Evolutionary conservation across 2,888 invertebrate genomes (phyloP), one percentile per base, ranked within the genome.

Genomic region (Cosmopolites sordidus): DNA sequence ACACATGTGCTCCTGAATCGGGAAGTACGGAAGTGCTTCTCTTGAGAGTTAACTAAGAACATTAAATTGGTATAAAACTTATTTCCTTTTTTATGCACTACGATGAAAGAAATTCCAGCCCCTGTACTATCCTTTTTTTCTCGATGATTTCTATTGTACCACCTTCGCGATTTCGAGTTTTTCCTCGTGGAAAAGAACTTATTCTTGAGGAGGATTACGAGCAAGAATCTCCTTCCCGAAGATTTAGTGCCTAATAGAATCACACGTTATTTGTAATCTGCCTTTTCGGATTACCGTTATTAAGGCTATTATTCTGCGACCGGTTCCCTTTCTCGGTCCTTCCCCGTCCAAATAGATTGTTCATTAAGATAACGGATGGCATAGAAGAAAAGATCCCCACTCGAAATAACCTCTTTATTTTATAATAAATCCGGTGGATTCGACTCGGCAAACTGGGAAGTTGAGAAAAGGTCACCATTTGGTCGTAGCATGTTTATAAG

Each of bases 241-340:
- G 61, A 63, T 63, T 63, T 63, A 63, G 58, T 48, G 58, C 62
- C 59, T 51, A 51, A 57, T 60, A 58, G 60, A 61, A 62, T 62
- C 61, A 61, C 61, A 61, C 61, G 60, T 63, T 63, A 62, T 62
- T 63, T 60, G 63, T 62, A 62, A 63, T 62, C 62, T 60, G 60
- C 58, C 46, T 49, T 54, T 51, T 57, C 38, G 62, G 62, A 63
- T 62, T 63, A 63, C 58, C 50, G 56, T 63, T 62, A 63, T 62
- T 63, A 62, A 59, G 60, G 60, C 61, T 61, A 61, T 63, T 63
- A 61, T 59, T 62, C 61, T 59, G 54, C 51, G 56, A 48, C 54
- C 55, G 58, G 57, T 50, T 59, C 58, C 60, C 49, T 56, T 16
- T 9, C 16, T 33, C 33, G 33, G 11, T 12, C 12, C 33, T 51